Evolutionary conservation across 2,113 vertebrate genomes (phyloP).

Genomic region (Vombatus ursinus): DNA sequence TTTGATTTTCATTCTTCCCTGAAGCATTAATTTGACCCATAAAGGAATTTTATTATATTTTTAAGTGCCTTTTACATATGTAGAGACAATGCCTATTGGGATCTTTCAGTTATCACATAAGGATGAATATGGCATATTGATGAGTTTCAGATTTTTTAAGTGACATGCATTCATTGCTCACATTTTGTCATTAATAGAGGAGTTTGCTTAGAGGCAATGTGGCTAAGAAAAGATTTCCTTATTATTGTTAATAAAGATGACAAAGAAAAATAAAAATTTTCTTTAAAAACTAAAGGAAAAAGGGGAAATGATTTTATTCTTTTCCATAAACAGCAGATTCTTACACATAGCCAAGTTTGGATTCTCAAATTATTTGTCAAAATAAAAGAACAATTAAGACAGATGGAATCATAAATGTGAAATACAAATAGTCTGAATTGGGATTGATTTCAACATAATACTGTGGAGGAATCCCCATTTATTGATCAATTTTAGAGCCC

Average conservation of each 20-base stretch:
- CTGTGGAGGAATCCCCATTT: conserved; percentile 88
- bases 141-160: conserved; percentile 2
- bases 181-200: background rate
- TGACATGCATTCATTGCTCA: background rate
- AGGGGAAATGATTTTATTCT: background rate
- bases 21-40: background rate
- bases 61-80: background rate
- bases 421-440: conserved; percentile 85
- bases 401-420: conserved; percentile 84
- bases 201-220: background rate
- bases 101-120: background rate
- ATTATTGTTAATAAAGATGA: background rate
- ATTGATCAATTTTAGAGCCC: conserved; percentile 88
- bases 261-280: background rate
- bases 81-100: background rate
- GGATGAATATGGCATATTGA: background rate
- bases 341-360: background rate
- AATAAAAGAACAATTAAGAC: conserved; percentile 81
- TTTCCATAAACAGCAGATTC: background rate
- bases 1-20: conserved; percentile 5
- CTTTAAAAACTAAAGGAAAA: background rate
- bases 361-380: conserved; percentile 78
- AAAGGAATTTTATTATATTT: background rate
- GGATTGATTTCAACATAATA: conserved; percentile 88
- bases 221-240: conserved; percentile 12